Evolutionary conservation across 2,113 vertebrate genomes (phyloP).

Genomic region (Muscicapa adusta): DNA sequence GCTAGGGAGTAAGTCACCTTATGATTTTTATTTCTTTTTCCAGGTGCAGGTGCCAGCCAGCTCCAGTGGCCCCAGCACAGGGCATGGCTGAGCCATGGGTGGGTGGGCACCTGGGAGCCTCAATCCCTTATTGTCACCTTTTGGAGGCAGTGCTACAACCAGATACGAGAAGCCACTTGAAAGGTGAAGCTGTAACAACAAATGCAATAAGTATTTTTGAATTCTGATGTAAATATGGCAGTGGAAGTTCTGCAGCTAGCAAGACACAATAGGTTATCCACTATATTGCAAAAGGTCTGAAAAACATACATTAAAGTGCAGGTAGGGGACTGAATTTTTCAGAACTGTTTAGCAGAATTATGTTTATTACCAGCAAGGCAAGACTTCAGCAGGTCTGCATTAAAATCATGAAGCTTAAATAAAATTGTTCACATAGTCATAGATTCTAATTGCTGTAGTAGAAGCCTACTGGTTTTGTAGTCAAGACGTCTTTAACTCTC

Average conservation of each 20-base stretch:
- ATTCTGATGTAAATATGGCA: background rate
- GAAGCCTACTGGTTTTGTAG: background rate
- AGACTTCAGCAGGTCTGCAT: background rate
- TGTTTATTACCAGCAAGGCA: background rate
- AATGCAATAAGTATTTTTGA: background rate
- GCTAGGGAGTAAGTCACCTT: background rate
- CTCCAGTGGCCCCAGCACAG: accelerated
- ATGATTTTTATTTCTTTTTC: background rate
- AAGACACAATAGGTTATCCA: background rate
- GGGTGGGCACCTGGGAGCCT: accelerated
- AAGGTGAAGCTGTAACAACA: accelerated
- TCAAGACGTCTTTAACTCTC: background rate
- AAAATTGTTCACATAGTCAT: accelerated
- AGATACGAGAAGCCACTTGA: background rate
- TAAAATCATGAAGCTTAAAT: background rate
- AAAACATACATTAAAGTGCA: background rate
- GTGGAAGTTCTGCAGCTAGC: background rate
- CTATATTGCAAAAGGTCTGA: background rate
- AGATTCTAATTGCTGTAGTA: background rate
- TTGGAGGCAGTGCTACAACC: background rate
- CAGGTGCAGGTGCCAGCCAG: background rate
- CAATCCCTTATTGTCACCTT: background rate
- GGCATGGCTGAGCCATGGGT: accelerated
- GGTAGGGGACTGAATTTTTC: background rate
- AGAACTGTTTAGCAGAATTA: background rate